Conservation (phyloP, 92 coral and sea anemone genomes). For the Phenganax stokvisi region DNA sequence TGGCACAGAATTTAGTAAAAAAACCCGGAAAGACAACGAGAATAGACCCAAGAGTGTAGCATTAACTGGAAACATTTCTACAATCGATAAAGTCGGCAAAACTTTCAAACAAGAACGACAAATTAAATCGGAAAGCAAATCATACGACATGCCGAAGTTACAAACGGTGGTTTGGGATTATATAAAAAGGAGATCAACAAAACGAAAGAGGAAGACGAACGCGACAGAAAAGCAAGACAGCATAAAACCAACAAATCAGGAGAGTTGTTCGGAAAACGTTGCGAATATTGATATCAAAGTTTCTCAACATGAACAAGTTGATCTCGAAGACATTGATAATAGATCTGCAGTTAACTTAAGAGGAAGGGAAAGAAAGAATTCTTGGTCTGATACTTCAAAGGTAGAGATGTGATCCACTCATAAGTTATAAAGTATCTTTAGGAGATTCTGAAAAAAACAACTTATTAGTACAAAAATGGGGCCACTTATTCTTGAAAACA, state of each 20-base stretch:
- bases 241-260: neutral
- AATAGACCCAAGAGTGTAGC: constrained; percentile 29
- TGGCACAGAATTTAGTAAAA: constrained; percentile 8
- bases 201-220: constrained; percentile 8
- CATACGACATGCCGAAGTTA: constrained; percentile 23
- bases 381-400: too few relatives aligned
- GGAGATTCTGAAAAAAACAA: too few relatives aligned
- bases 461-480: too few relatives aligned
- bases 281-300: neutral
- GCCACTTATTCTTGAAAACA: too few relatives aligned
- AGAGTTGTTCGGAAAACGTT: constrained; percentile 1
- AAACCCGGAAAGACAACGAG: neutral
- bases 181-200: constrained; percentile 14
- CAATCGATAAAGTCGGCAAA: neutral
- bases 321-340: neutral
- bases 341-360: neutral
- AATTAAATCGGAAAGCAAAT: constrained; percentile 14
- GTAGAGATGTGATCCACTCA: too few relatives aligned
- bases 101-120: neutral
- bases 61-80: constrained; percentile 17
- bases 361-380: too few relatives aligned
- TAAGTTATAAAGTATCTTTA: too few relatives aligned
- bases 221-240: neutral
- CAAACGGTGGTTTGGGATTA: constrained; percentile 38
- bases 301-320: neutral